These are phyloP conservation scores for Cephus sareptanus DNA, from an alignment of 2,888 invertebrate genomes.

Conservation along the genomic window DNA sequence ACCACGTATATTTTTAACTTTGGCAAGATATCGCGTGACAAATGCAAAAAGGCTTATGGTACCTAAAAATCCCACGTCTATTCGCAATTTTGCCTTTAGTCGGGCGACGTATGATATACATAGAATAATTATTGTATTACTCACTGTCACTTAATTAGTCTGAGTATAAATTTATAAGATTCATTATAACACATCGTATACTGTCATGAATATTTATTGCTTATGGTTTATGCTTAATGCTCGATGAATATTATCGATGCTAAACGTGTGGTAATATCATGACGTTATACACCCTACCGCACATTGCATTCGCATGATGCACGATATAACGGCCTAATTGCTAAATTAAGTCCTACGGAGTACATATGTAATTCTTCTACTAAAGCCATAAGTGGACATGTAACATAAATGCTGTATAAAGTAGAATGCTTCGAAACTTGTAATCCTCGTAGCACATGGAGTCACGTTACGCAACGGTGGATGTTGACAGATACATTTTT, in stretches of 20 bases:
- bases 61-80: too few relatives aligned
- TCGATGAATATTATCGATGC: not conserved
- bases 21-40: not conserved
- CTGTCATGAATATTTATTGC: not conserved
- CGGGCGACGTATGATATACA: too few relatives aligned
- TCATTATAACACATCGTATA: not conserved
- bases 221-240: not conserved
- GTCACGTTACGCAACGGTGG: not conserved
- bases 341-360: conserved; percentile 20
- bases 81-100: too few relatives aligned
- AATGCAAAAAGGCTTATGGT: too few relatives aligned
- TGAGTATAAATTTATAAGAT: not conserved
- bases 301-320: not conserved
- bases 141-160: not conserved
- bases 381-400: not conserved
- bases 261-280: not conserved
- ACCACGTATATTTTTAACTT: not conserved
- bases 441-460: not conserved
- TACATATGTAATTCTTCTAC: conserved; percentile 1
- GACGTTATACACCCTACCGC: not conserved
- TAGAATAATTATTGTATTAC: not conserved
- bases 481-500: not conserved
- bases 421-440: not conserved
- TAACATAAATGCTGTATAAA: not conserved
- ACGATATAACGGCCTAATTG: conserved; percentile 21